Percentiles rank a stretch among this genome's conserved stretches.
phyloP scores from a whole-genome alignment of 2,797 vertebrate species.

The Denticeps clupeoides region DNA sequence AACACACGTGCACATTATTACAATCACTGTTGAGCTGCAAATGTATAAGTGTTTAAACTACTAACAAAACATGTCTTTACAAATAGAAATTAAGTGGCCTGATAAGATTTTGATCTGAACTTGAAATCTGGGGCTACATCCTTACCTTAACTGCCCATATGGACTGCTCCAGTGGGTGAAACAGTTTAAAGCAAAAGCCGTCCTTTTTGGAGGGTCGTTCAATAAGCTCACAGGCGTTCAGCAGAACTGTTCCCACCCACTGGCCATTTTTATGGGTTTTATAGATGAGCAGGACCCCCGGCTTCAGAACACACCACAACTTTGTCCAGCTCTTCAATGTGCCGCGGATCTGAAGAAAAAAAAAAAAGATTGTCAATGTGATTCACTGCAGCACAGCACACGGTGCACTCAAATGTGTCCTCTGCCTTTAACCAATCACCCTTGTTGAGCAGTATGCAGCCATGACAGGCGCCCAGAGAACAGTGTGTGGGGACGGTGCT shows the following conservation, averaged over 20 bases:
- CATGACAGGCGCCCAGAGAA: too few species aligned
- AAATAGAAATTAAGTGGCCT: too few species aligned
- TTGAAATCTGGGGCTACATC: too few species aligned
- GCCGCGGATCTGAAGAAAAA: slow-evolving; percentile 98
- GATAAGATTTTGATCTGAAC: background rate
- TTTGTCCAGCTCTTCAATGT: slow-evolving; percentile 98
- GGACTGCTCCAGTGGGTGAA: slow-evolving; percentile 94
- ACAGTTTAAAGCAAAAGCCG: slow-evolving; percentile 98
- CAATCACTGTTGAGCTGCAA: too few species aligned
- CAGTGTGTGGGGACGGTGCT: too few species aligned
- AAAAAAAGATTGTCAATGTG: too few species aligned
- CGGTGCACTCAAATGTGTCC: too few species aligned
- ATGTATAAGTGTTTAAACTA: too few species aligned
- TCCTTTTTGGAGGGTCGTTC: slow-evolving; percentile 97
- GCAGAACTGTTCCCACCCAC: slow-evolving; percentile 95
- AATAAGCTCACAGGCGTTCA: slow-evolving; percentile 96
- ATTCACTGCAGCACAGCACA: too few species aligned
- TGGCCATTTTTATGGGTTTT: slow-evolving; percentile 96
- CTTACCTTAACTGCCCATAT: slow-evolving; percentile 96
- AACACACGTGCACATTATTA: slow-evolving; percentile 5
- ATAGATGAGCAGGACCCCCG: slow-evolving; percentile 91
- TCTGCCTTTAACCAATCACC: too few species aligned
- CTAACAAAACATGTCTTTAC: too few species aligned
- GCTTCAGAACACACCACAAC: slow-evolving; percentile 97
- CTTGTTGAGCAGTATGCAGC: too few species aligned